These are phyloP conservation scores for Noctua fimbriata DNA, from an alignment of 2,888 invertebrate genomes.

Conservation along the genomic window DNA sequence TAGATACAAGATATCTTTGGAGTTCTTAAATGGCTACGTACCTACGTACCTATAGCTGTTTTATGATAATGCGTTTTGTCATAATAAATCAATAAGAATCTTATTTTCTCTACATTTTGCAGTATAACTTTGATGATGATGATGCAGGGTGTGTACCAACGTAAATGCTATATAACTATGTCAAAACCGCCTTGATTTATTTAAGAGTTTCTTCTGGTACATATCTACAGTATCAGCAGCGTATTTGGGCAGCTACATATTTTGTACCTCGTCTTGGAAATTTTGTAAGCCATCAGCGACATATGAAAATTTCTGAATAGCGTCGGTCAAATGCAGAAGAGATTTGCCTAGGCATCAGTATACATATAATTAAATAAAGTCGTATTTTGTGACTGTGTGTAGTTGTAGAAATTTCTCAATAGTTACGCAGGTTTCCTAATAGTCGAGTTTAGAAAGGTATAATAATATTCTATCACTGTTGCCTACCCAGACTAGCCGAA, in stretches of 20 bases:
- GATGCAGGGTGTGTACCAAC: slow-evolving; percentile 2
- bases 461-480: slow-evolving; percentile 4
- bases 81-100: slow-evolving; percentile 21
- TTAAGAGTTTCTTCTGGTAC: not conserved
- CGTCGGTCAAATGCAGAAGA: not conserved
- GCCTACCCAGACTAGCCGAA: not conserved
- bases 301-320: not conserved
- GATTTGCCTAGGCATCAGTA: not conserved
- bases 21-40: slow-evolving; percentile 23
- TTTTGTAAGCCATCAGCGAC: not conserved
- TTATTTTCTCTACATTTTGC: not conserved
- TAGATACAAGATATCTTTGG: slow-evolving; percentile 60
- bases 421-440: slow-evolving; percentile 22
- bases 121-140: too few species aligned
- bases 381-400: not conserved
- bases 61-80: slow-evolving; percentile 21
- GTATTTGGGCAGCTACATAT: not conserved
- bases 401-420: not conserved
- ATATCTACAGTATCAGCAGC: too few species aligned
- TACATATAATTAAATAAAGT: not conserved
- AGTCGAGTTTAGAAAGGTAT: slow-evolving; percentile 11
- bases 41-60: slow-evolving; percentile 7
- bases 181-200: not conserved
- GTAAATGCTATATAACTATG: not conserved
- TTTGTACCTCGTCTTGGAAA: not conserved